Base-by-base conservation (phyloP, 2,888 invertebrate genomes). In the Drosophila barbarae region DNA sequence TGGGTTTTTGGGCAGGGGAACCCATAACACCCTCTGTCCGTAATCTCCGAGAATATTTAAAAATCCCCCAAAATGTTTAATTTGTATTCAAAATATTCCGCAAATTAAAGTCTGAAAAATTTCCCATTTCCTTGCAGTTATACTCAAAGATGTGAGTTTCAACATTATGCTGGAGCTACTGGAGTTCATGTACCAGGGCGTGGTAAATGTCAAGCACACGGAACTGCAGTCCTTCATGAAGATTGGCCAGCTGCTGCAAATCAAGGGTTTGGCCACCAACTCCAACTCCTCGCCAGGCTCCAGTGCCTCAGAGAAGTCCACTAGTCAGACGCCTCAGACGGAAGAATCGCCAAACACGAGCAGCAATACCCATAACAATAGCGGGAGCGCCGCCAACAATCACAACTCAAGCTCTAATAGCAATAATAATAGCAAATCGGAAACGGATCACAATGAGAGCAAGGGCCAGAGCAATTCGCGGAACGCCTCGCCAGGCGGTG, bases 131-230 rank as follows among this genome's bases (percentile, higher is more conserved):
- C 5, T 39, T 68, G 1, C 35, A 90, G 90, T 90, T 44, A 90
- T 92, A 76, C 90, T 92, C 78, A 92, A 92, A 87, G 92, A 92
- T 88, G 92, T 92, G 63, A 90, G 90, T 64, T 91, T 90, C 65
- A 89, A 90, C 53, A 91, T 91, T 7, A 90, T 92, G 89, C 90
- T 90, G 76, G 91, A 91, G 78, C 85, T 92, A 64, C 83, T 92
- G 65, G 91, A 91, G 85, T 92, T 92, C 76, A 92, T 92, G 92
- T 92, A 92, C 80, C 91, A 92, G 84, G 92, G 92, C 13, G 92
- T 92, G 67, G 92, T 92, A 3, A 91, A 90, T 73, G 90, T 90
- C 5, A 90, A 90, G 70, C 90, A 90, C 72, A 89, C 90, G 1
- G 90, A 90, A 67, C 73, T 90, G 59, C 89, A 90, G 52, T 86